Evolutionary conservation across 2,888 invertebrate species (phyloP).

Genomic region (Tinea semifulvella): DNA sequence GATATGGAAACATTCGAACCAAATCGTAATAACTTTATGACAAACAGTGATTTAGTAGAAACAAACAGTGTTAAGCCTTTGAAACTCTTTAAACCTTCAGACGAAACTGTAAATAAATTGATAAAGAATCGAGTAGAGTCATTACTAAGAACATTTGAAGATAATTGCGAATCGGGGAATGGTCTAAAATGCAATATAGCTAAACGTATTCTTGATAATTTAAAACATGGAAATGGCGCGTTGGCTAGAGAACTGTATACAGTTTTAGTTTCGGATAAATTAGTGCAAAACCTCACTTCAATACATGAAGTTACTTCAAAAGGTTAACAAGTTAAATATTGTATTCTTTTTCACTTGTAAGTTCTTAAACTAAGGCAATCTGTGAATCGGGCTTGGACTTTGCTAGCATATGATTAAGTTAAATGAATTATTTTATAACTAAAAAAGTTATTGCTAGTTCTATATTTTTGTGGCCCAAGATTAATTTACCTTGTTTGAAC

Average conservation of each 20-base stretch:
- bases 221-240: slow-evolving; percentile 35
- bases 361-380: too few species aligned
- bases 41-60: not conserved
- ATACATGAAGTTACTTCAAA: too few species aligned
- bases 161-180: not conserved
- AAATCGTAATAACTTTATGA: not conserved
- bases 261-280: slow-evolving; percentile 27
- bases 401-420: too few species aligned
- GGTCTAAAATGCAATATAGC: slow-evolving; percentile 42
- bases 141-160: not conserved
- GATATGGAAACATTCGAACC: not conserved
- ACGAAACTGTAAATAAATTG: not conserved
- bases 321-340: too few species aligned
- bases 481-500: too few species aligned
- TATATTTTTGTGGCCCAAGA: too few species aligned
- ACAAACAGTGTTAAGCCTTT: not conserved
- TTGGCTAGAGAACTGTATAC: slow-evolving; percentile 45
- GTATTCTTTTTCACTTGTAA: too few species aligned
- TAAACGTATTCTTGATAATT: slow-evolving; percentile 32
- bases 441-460: too few species aligned
- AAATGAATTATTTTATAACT: too few species aligned
- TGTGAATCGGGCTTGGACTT: too few species aligned
- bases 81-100: not conserved
- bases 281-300: too few species aligned
- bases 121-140: not conserved